phyloP scores from a whole-genome alignment of 2,113 vertebrate species.

The Rissa tridactyla region DNA sequence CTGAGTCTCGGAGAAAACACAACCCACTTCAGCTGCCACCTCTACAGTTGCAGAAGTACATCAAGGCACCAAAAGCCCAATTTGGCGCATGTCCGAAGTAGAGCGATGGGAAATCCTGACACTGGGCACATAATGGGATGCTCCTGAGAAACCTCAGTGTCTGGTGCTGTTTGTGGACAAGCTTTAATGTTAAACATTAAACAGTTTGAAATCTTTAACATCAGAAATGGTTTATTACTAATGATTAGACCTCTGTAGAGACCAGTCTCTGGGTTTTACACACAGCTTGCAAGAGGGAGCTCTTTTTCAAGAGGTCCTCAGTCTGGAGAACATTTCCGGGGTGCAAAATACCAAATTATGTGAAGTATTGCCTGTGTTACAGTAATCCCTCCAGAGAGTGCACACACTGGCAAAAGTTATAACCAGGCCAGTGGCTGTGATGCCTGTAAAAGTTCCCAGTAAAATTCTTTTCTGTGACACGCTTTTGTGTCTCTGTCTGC shows the following conservation, averaged over 20 bases:
- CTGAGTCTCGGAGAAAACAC: neutral
- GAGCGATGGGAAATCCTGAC: neutral
- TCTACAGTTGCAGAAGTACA: too few relatives aligned
- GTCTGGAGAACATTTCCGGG: neutral
- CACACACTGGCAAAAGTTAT: too few relatives aligned
- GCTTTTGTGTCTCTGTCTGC: neutral
- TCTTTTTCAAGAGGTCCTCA: neutral
- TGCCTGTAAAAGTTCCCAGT: neutral
- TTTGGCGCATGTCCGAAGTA: accelerated
- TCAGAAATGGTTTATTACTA: neutral
- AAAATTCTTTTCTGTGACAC: neutral
- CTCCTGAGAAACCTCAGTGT: neutral
- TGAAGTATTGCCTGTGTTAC: too few relatives aligned
- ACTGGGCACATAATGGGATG: accelerated
- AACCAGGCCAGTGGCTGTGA: neutral
- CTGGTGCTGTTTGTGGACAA: neutral
- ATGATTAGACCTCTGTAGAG: neutral
- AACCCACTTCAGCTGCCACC: neutral
- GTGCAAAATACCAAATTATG: neutral
- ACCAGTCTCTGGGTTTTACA: neutral
- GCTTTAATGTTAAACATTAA: accelerated
- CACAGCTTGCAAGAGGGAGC: neutral
- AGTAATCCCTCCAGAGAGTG: neutral
- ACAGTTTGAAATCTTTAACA: neutral
- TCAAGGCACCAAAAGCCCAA: neutral